Conservation (phyloP, 2,113 vertebrate species). For the Gila orcuttii region DNA sequence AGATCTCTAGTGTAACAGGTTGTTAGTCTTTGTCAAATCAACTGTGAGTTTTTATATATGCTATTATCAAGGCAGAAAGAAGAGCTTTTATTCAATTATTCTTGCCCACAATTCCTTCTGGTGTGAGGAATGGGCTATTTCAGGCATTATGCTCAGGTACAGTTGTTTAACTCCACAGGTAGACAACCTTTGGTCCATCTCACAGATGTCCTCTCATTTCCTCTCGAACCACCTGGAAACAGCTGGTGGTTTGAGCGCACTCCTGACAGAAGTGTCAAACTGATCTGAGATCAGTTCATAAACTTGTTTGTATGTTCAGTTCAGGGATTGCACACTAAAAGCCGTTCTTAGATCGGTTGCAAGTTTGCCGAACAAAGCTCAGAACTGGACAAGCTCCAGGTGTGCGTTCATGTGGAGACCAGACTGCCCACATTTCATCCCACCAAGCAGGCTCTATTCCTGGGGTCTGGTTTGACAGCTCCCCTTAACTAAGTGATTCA, state of each 20-base stretch:
- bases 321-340: neutral
- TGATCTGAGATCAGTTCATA: constrained; percentile 6
- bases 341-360: neutral
- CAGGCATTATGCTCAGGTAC: constrained; percentile 4
- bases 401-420: constrained; percentile 50
- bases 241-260: constrained; percentile 30
- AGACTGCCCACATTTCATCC: constrained; percentile 48
- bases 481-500: constrained; percentile 60
- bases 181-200: constrained; percentile 17
- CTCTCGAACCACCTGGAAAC: neutral
- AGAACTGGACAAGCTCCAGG: constrained; percentile 36
- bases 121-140: neutral
- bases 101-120: neutral
- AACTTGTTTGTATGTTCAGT: neutral
- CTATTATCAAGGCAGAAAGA: neutral
- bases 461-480: constrained; percentile 61
- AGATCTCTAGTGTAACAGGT: too few species aligned
- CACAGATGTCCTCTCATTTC: constrained; percentile 24
- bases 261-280: constrained; percentile 3
- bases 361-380: constrained; percentile 30
- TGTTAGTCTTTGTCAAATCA: too few species aligned
- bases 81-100: neutral
- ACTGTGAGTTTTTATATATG: neutral
- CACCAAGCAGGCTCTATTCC: constrained; percentile 52
- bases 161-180: constrained; percentile 21